A percentile compares a stretch with the other conserved stretches of the same genome.
These are phyloP conservation scores for Cuculus canorus DNA, from an alignment of 2,797 vertebrate genomes.

Conservation along the genomic window DNA sequence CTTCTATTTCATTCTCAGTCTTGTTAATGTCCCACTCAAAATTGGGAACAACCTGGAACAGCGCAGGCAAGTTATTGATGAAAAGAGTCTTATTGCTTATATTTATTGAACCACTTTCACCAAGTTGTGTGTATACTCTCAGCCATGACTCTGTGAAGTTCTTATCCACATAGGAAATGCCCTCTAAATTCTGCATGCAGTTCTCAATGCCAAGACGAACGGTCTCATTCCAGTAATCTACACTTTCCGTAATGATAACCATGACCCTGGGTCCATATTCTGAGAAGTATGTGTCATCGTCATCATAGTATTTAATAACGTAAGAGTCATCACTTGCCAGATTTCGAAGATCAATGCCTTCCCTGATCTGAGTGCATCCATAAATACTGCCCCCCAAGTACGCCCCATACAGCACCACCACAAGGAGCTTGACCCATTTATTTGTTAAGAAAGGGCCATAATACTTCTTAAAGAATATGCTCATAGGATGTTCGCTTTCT, in stretches of 20 bases:
- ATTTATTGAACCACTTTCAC: not conserved
- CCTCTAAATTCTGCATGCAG: slow-evolving; percentile 76
- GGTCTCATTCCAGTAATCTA: slow-evolving; percentile 80
- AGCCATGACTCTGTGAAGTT: slow-evolving; percentile 82
- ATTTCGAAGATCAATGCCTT: slow-evolving; percentile 84
- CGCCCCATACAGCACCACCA: slow-evolving; percentile 75
- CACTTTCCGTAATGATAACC: slow-evolving; percentile 76
- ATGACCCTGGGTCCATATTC: slow-evolving; percentile 82
- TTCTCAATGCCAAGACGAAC: slow-evolving; percentile 63
- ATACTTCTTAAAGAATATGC: slow-evolving; percentile 77
- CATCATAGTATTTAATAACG: slow-evolving; percentile 77
- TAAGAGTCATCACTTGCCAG: slow-evolving; percentile 85
- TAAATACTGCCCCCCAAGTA: slow-evolving; percentile 82
- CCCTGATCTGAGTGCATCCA: slow-evolving; percentile 79
- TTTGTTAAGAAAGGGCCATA: slow-evolving; percentile 86
- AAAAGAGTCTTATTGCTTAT: slow-evolving; percentile 70
- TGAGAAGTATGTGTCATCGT: slow-evolving; percentile 78
- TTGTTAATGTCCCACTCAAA: slow-evolving; percentile 80
- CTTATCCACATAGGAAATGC: slow-evolving; percentile 63
- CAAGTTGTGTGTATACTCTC: slow-evolving; percentile 61
- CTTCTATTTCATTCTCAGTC: slow-evolving; percentile 67
- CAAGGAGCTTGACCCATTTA: slow-evolving; percentile 62
- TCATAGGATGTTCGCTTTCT: slow-evolving; percentile 76
- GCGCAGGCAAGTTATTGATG: slow-evolving; percentile 34
- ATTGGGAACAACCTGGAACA: slow-evolving; percentile 45